Base-by-base conservation (phyloP, 2,113 vertebrate genomes). In the Dasyprocta punctata region DNA sequence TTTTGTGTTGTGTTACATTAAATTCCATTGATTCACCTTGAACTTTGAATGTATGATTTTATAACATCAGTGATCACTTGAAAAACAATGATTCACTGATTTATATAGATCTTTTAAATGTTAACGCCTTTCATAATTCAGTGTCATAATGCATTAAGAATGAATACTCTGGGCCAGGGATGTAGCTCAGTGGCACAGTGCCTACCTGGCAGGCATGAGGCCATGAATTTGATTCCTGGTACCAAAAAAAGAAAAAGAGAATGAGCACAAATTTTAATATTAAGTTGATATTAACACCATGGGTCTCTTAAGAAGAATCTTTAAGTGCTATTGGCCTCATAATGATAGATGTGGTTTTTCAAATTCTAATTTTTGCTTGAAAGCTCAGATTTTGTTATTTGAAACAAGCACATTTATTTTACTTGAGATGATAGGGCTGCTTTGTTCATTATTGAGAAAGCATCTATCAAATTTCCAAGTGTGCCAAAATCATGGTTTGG, bases 291-390 rank as follows among this genome's bases (percentile, higher is more conserved):
- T 38, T 61, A 87, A 33, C 12, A 80, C 19, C n/a, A 19, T 5
- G 81, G 5, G 73, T 93, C 61, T 89, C 61, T 83, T 94, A 7
- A 30, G 26, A 63, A 67, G 49, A 73, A 12, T 86, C 33, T 86
- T 41, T 80, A 67, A 47, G 7, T 65, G 17, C 36, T 84, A 5
- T 82, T 22, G 75, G 49, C 26, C 26, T 97, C 60, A 85, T 0
- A 89, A 19, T 80, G 33, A 56, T 56, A 58, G 20, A 41, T 92
- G 44, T 28, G 20, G 89, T 85, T 94, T 80, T 49, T 22, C 85
- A 58, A 94, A 86, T 89, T 92, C 44, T 88, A 30, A 47, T 13
- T 84, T 92, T 94, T 89, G 61, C 11, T 71, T 97, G 11, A 85
- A 92, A 95, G 54, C 54, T 89, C 47, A 85, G 10, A 85, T 75